phyloP scores from a whole-genome alignment of 2,113 vertebrate species.

The Atrichornis clamosus region DNA sequence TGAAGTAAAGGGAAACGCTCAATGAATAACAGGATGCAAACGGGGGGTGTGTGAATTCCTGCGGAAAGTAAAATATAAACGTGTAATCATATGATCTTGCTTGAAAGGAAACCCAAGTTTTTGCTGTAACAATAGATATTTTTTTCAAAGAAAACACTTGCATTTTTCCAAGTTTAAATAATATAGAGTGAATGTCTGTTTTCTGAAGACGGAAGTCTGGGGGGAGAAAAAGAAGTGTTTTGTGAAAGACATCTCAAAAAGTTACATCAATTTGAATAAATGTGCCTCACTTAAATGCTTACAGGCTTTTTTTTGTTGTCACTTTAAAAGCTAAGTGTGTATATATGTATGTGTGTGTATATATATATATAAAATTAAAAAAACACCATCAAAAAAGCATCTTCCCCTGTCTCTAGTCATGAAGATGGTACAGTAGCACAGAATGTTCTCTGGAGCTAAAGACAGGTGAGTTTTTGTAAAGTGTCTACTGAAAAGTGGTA shows the following conservation, averaged over 20 bases:
- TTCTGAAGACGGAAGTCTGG: slow-evolving; percentile 43
- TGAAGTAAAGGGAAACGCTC: slow-evolving; percentile 70
- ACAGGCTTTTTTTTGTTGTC: background rate
- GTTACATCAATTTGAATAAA: background rate
- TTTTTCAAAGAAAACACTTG: slow-evolving; percentile 80
- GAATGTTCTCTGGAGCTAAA: background rate
- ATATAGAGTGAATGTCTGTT: slow-evolving; percentile 60
- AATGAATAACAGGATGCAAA: slow-evolving; percentile 88
- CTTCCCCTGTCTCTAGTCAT: background rate
- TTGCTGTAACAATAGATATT: slow-evolving; percentile 83
- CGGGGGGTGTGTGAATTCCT: slow-evolving; percentile 82
- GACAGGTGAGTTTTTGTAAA: background rate
- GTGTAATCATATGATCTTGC: slow-evolving; percentile 80
- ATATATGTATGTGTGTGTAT: fast-evolving
- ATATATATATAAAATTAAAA: background rate
- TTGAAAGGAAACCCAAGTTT: slow-evolving; percentile 81
- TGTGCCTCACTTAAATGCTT: background rate
- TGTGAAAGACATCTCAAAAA: background rate
- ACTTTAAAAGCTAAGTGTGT: background rate
- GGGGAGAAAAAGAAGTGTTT: background rate
- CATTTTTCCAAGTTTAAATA: slow-evolving; percentile 77
- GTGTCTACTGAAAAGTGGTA: background rate
- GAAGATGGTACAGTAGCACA: background rate
- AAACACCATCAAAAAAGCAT: background rate
- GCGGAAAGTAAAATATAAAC: slow-evolving; percentile 87